These are phyloP conservation scores for Eudyptes chrysolophus DNA, from an alignment of 2,113 vertebrate genomes.

Conservation along the genomic window DNA sequence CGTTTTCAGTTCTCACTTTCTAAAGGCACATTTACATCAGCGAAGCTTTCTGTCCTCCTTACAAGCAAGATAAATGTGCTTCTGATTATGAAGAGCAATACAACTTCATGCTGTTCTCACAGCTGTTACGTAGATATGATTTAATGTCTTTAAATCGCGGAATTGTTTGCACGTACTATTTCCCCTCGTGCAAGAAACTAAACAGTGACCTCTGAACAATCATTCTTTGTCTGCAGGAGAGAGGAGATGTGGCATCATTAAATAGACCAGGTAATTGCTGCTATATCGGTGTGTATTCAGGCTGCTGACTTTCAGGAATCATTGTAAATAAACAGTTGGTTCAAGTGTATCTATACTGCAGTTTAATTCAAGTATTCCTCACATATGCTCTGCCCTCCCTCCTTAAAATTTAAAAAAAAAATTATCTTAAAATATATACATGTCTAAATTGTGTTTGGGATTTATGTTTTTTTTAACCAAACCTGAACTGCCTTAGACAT, in stretches of 20 bases:
- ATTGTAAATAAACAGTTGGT: conserved; percentile 61
- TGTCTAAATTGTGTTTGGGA: background rate
- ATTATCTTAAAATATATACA: background rate
- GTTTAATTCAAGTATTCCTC: conserved; percentile 18
- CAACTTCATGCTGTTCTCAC: background rate
- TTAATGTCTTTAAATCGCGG: background rate
- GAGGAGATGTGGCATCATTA: background rate
- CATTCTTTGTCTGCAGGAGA: conserved; percentile 9
- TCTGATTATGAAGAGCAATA: background rate
- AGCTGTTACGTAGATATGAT: background rate
- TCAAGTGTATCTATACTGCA: conserved; percentile 23
- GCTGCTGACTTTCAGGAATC: conserved; percentile 59
- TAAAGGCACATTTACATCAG: conserved; percentile 75
- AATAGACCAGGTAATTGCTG: conserved; percentile 47
- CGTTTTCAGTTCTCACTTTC: conserved; percentile 71
- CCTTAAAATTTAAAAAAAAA: background rate
- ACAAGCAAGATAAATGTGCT: conserved; percentile 17
- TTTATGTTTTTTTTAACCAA: background rate
- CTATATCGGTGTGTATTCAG: conserved; percentile 38
- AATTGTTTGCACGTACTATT: background rate
- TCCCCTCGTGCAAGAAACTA: background rate
- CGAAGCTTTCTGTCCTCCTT: conserved; percentile 49
- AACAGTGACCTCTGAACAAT: conserved; percentile 43
- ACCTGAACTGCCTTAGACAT: background rate
- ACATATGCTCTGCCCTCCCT: background rate